Conservation (phyloP, 2,113 vertebrate genomes). For the Australoheros scitulus region DNA sequence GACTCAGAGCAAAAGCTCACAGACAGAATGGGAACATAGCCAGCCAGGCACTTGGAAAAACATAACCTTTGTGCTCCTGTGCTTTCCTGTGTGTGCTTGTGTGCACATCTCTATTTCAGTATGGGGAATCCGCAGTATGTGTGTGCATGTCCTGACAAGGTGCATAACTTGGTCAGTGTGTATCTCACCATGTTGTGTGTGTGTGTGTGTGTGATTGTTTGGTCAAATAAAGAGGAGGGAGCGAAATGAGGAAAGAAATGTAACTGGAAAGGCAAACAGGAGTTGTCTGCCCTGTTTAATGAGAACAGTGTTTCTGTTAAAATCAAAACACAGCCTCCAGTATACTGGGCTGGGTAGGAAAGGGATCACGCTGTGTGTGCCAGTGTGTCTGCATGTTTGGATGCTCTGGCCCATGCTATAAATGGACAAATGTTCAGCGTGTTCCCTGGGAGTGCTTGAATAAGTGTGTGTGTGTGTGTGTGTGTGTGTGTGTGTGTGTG, state of each 20-base stretch:
- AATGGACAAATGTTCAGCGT: constrained; percentile 6
- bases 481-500: too few relatives aligned
- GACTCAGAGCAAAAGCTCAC: constrained; percentile 31
- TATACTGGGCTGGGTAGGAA: background rate
- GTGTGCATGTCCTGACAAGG: background rate
- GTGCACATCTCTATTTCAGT: background rate
- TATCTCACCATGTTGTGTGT: background rate
- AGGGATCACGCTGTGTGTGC: background rate
- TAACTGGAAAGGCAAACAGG: background rate
- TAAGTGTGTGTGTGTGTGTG: background rate
- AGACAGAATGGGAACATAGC: constrained; percentile 25
- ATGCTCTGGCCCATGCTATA: background rate
- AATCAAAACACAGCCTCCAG: background rate
- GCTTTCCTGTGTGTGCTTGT: constrained; percentile 4
- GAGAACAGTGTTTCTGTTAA: background rate
- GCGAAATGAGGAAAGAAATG: background rate
- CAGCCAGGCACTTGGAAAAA: constrained; percentile 44
- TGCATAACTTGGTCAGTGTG: background rate
- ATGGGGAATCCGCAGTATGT: background rate
- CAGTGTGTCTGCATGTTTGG: background rate
- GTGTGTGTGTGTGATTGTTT: background rate
- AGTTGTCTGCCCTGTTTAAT: background rate
- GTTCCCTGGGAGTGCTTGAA: background rate
- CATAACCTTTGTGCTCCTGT: constrained; percentile 10
- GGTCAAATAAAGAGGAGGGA: background rate